Evolutionary conservation across 2,113 vertebrate genomes (phyloP).

Genomic region (Sprattus sprattus): DNA sequence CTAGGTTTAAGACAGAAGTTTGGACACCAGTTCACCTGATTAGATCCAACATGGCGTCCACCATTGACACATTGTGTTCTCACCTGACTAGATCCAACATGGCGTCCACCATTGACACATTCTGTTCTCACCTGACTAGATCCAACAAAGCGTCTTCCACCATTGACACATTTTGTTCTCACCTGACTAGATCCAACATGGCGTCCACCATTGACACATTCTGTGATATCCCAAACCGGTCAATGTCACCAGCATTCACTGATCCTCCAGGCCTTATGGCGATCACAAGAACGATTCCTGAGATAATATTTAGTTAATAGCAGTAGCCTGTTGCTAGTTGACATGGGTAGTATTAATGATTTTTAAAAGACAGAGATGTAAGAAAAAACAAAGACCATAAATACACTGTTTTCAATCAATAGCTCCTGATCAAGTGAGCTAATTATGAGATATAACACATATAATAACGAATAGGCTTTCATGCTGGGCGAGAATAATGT

Average conservation of each 20-base stretch:
- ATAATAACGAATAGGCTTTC: too few relatives aligned
- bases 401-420: neutral
- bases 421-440: neutral
- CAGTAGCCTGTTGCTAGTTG: neutral
- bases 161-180: conserved; percentile 83
- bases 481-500: too few relatives aligned
- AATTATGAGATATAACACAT: too few relatives aligned
- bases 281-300: conserved; percentile 92
- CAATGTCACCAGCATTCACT: conserved; percentile 80
- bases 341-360: neutral
- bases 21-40: conserved; percentile 74
- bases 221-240: conserved; percentile 82
- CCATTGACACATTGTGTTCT: conserved; percentile 84
- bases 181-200: conserved; percentile 92
- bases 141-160: conserved; percentile 93
- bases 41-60: conserved; percentile 91
- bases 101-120: conserved; percentile 91
- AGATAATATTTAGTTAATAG: neutral
- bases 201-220: conserved; percentile 93
- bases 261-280: conserved; percentile 90
- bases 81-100: too few relatives aligned
- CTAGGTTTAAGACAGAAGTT: neutral
- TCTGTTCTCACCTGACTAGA: conserved; percentile 85
- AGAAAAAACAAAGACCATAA: neutral
- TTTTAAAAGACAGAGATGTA: too few relatives aligned